These are phyloP conservation scores for Brachionus koreanus DNA, from an alignment of 1,140 invertebrate species.

Conservation along the genomic window DNA sequence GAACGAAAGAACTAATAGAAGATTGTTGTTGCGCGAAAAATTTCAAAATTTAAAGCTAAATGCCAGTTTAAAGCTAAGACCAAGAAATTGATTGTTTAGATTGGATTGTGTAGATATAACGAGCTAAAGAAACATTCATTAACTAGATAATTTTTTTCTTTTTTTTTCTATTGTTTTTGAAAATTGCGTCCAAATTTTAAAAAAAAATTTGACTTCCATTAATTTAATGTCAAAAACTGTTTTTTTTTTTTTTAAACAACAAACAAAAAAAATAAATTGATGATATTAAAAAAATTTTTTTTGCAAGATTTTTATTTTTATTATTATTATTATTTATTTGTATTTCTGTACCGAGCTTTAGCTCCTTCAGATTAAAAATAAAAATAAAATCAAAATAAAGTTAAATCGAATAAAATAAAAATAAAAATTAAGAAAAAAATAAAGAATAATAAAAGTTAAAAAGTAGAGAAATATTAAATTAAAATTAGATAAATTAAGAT, in stretches of 20 bases:
- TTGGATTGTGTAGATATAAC: neutral
- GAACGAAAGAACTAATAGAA: neutral
- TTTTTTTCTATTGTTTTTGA: neutral
- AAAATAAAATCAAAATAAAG: too few species aligned
- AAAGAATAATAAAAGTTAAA: too few species aligned
- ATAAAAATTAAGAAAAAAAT: too few species aligned
- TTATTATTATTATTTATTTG: too few species aligned
- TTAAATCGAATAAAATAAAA: too few species aligned
- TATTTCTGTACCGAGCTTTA: too few species aligned
- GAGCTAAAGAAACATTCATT: neutral
- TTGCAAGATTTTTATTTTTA: too few species aligned
- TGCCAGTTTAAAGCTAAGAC: conserved; percentile 17
- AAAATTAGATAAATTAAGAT: too few species aligned
- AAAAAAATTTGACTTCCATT: neutral
- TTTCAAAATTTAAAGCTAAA: conserved; percentile 35
- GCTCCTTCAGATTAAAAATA: too few species aligned
- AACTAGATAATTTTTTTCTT: neutral
- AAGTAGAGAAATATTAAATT: too few species aligned
- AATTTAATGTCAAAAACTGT: neutral
- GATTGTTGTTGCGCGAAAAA: neutral
- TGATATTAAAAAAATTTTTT: too few species aligned
- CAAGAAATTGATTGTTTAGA: neutral
- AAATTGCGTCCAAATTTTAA: neutral
- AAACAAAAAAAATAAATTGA: neutral
- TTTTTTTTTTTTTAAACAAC: neutral